phyloP scores from a whole-genome alignment of 1,140 invertebrate genomes.

The Drosophila bipectinata region DNA sequence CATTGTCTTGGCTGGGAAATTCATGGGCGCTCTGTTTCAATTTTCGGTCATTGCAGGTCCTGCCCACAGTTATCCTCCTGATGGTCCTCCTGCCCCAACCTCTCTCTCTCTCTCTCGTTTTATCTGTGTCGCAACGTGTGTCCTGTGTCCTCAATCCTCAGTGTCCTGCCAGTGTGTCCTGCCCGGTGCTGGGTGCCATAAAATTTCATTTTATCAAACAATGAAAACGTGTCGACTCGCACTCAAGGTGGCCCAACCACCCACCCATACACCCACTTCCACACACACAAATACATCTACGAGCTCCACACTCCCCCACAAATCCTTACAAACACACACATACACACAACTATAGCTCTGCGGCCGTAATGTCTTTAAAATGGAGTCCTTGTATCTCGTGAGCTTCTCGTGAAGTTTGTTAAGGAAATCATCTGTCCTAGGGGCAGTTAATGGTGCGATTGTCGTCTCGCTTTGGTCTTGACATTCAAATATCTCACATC shows the following conservation, averaged over 20 bases:
- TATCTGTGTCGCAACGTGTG: slow-evolving; percentile 5
- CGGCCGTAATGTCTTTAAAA: slow-evolving; percentile 37
- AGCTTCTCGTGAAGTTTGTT: slow-evolving; percentile 33
- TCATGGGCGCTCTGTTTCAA: slow-evolving; percentile 80
- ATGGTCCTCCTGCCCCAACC: too few species aligned
- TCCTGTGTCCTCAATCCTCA: not conserved
- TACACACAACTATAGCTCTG: not conserved
- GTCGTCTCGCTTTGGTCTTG: slow-evolving; percentile 9
- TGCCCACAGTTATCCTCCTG: not conserved
- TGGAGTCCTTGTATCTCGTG: slow-evolving; percentile 29
- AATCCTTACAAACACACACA: slow-evolving; percentile 2
- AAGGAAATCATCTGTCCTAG: slow-evolving; percentile 40
- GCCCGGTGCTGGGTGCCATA: slow-evolving; percentile 55
- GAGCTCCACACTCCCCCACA: not conserved
- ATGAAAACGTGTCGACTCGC: slow-evolving; percentile 74
- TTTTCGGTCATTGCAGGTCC: slow-evolving; percentile 58
- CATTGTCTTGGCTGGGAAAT: slow-evolving; percentile 78
- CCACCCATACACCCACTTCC: not conserved
- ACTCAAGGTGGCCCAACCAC: slow-evolving; percentile 20
- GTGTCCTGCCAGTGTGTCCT: slow-evolving; percentile 14
- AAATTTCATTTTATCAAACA: slow-evolving; percentile 81
- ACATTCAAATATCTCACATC: not conserved
- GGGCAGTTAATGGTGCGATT: slow-evolving; percentile 40
- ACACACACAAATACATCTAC: too few species aligned
- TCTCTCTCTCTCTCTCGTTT: not conserved